phyloP scores from a whole-genome alignment of 2,113 vertebrate genomes.

The Saccopteryx leptura region DNA sequence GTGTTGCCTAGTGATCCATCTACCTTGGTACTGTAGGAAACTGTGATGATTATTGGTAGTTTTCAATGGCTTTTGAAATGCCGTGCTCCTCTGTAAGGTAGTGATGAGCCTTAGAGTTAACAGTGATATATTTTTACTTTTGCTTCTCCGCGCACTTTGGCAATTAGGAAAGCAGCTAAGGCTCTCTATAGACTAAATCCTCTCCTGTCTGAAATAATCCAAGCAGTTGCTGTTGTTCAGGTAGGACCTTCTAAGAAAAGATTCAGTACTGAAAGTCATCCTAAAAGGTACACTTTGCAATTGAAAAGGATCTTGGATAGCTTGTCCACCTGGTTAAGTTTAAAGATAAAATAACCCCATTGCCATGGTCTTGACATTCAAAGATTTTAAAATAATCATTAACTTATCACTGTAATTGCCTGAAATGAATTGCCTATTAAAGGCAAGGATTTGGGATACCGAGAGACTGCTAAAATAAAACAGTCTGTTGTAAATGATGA shows the following conservation, averaged over 20 bases:
- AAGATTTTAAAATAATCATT: neutral
- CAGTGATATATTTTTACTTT: neutral
- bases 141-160: neutral
- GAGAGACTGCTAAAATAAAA: neutral
- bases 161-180: neutral
- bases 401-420: neutral
- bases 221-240: neutral
- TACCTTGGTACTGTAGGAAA: neutral
- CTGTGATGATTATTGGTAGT: neutral
- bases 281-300: constrained; percentile 38
- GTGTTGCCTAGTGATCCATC: neutral
- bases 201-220: neutral
- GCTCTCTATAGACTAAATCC: neutral
- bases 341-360: constrained; percentile 29
- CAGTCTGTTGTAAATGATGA: neutral
- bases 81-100: neutral
- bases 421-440: neutral
- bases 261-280: neutral
- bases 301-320: neutral
- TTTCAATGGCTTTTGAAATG: neutral
- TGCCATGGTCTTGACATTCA: neutral
- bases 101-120: neutral
- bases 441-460: neutral
- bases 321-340: neutral
- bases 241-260: neutral